Evolutionary conservation across 2,113 vertebrate genomes (phyloP), one percentile per base, ranked within the genome.

Genomic region (Elephantulus edwardii): DNA sequence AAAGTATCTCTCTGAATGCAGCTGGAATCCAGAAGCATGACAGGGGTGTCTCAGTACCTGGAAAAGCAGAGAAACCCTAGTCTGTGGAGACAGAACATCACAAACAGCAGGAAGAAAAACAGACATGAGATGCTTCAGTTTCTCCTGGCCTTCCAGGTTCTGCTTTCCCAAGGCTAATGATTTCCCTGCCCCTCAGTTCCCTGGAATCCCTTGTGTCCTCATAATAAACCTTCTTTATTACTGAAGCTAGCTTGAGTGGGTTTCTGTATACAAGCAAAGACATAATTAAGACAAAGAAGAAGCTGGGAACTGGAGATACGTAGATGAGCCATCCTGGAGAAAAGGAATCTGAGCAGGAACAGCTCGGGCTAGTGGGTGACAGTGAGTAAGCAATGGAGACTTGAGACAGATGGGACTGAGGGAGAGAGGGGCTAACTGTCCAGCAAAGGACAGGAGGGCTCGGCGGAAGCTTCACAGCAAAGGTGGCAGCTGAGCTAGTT

Each of bases 241-340:
- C 22, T 52, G 52, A 90, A 38, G 78, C 82, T 93, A 86, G 40
- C 66, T 74, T 62, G 78, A 93, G 75, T 91, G 38, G 72, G 33
- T 54, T 91, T 86, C 72, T 87, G 50, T 64, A 70, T 50, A 88
- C 42, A 90, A 90, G 78, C 75, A 90, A 78, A 93, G 94, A 91
- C 64, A 86, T 80, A 86, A 93, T 85, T 94, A 93, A 89, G 87
- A 76, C 35, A 72, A 76, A 40, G 72, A 62, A 92, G 72, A 94
- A 64, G 83, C 72, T 58, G 44, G 62, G 81, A 78, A 46, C 91
- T 20, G 3, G 64, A 87, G 38, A 40, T 44, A 28, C 30, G 77
- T 62, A 92, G 91, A 89, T 78, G 71, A 91, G 46, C 82, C 72
- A 40, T 58, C 70, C 22, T 48, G 16, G 24, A 42, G 48, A 35